phyloP scores from a whole-genome alignment of 2,797 vertebrate species.

The Rhinophrynus dorsalis region DNA sequence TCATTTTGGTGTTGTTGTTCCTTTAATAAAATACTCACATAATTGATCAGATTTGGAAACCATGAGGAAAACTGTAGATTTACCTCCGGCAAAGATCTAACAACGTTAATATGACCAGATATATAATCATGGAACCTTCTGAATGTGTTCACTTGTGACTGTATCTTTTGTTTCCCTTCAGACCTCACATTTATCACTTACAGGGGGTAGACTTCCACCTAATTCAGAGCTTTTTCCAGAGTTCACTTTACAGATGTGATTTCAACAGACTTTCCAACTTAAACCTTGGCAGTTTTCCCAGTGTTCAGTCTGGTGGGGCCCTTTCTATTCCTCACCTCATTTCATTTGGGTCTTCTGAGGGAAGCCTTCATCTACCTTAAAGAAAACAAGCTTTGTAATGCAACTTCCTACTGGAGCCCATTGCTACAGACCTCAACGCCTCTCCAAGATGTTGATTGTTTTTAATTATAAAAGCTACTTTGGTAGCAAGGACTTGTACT shows the following conservation, averaged over 20 bases:
- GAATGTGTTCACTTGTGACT: background rate
- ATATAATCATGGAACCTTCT: background rate
- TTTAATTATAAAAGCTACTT: constrained; percentile 46
- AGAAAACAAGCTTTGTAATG: constrained; percentile 54
- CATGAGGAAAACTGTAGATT: background rate
- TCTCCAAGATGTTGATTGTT: constrained; percentile 49
- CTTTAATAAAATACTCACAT: too few relatives aligned
- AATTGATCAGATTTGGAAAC: background rate
- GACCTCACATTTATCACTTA: constrained; percentile 52
- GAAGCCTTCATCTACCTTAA: constrained; percentile 47
- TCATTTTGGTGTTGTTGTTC: too few relatives aligned
- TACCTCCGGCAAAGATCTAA: background rate
- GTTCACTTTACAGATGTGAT: constrained; percentile 55
- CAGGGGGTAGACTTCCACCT: constrained; percentile 43
- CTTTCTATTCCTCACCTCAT: constrained; percentile 54
- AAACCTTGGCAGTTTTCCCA: constrained; percentile 56
- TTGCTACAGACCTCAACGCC: constrained; percentile 24
- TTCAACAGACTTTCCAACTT: constrained; percentile 56
- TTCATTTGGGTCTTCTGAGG: constrained; percentile 54
- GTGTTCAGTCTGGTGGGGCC: constrained; percentile 49
- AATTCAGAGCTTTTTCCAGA: constrained; percentile 46
- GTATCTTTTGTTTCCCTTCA: constrained; percentile 34
- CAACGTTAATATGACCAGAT: background rate
- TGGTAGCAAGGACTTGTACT: constrained; percentile 43
- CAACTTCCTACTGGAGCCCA: constrained; percentile 31